Conservation (phyloP, 2,797 vertebrate genomes). For the Catostomus latipinnis region DNA sequence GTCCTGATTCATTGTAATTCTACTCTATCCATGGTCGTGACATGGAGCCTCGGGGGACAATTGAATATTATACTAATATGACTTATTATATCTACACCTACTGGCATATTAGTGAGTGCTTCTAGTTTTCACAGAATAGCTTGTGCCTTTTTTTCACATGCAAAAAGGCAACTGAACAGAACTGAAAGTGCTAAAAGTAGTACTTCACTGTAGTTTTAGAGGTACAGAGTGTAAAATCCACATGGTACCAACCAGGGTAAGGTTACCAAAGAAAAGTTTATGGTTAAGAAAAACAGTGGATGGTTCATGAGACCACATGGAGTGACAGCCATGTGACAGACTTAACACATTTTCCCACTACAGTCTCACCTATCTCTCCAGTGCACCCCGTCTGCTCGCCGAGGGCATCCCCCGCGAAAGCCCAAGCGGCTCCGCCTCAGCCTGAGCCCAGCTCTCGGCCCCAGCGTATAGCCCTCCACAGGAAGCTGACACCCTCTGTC, state of each 20-base stretch:
- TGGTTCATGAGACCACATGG: constrained; percentile 27
- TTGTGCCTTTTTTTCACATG: constrained; percentile 1
- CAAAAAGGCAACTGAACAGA: background rate
- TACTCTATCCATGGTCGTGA: constrained; percentile 22
- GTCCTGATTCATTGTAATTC: constrained; percentile 15
- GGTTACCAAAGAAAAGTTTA: background rate
- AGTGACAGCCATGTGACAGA: constrained; percentile 28
- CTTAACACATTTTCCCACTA: constrained; percentile 19
- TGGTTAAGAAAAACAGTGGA: constrained; percentile 1
- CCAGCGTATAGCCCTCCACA: too few species aligned
- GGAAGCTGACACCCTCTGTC: too few species aligned
- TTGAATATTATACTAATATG: constrained; percentile 37
- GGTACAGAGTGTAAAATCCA: background rate
- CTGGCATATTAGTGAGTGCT: constrained; percentile 36
- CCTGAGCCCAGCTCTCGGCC: too few species aligned
- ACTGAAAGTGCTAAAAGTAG: too few species aligned
- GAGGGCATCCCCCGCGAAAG: too few species aligned
- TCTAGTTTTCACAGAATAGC: constrained; percentile 36
- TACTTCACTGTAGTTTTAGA: too few species aligned
- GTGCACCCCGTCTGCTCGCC: too few species aligned
- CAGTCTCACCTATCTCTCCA: constrained; percentile 26
- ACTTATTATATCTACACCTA: constrained; percentile 43
- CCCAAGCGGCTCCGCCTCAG: too few species aligned
- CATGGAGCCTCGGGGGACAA: constrained; percentile 25
- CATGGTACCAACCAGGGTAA: background rate